phyloP scores from a whole-genome alignment of 1,140 invertebrate species.

The Saccostrea cuccullata region DNA sequence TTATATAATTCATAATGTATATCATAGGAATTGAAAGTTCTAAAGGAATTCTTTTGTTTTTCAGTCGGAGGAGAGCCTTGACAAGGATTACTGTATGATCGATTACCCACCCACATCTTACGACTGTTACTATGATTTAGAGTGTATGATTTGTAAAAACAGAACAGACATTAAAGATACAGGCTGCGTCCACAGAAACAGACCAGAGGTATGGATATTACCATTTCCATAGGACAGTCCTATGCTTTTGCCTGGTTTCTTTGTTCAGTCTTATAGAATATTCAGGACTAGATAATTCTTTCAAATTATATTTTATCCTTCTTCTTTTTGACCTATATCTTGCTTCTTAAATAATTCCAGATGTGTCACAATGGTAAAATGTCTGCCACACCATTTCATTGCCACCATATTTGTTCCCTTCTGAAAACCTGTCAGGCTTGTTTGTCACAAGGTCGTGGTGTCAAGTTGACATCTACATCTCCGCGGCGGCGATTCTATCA shows the following conservation, averaged over 20 bases:
- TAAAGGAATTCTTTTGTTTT: not conserved
- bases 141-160: conserved; percentile 92
- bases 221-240: too few relatives aligned
- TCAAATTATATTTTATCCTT: not conserved
- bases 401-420: conserved; percentile 87
- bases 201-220: conserved; percentile 58
- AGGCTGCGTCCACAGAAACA: conserved; percentile 74
- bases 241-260: too few relatives aligned
- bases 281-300: not conserved
- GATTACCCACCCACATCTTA: conserved; percentile 79
- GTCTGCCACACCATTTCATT: conserved; percentile 41
- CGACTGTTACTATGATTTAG: conserved; percentile 91
- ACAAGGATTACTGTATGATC: conserved; percentile 65
- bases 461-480: conserved; percentile 65
- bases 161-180: conserved; percentile 74
- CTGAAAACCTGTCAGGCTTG: conserved; percentile 93
- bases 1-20: too few relatives aligned
- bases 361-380: conserved; percentile 39
- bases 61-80: conserved; percentile 55
- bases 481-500: conserved; percentile 60
- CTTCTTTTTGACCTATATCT: not conserved
- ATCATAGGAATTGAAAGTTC: not conserved
- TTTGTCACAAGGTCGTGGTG: conserved; percentile 81
- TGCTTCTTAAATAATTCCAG: conserved; percentile 31
- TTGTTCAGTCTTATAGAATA: not conserved